Conservation (phyloP, 2,113 vertebrate species). For the Plecturocebus donacophilus region DNA sequence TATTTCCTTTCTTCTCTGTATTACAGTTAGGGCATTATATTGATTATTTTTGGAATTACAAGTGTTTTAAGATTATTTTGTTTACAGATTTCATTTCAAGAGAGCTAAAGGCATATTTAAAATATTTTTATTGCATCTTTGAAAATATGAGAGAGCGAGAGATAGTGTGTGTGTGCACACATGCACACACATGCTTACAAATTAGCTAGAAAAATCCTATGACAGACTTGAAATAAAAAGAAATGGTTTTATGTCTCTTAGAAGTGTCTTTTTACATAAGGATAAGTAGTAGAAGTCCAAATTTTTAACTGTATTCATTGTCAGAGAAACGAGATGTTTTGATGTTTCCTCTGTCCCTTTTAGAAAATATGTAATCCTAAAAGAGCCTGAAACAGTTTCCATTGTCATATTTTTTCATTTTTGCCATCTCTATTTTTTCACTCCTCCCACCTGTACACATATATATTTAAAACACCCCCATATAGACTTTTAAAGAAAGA, state of each 20-base stretch:
- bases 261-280: background rate
- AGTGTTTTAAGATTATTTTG: background rate
- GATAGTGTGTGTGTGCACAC: background rate
- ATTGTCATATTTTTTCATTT: background rate
- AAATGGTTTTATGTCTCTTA: conserved; percentile 18
- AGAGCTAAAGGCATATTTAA: conserved; percentile 9
- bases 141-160: background rate
- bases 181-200: background rate
- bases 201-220: conserved; percentile 26
- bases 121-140: background rate
- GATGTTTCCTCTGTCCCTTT: background rate
- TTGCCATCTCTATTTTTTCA: background rate
- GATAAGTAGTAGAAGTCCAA: background rate
- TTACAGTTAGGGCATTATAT: background rate
- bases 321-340: conserved; percentile 29
- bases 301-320: background rate
- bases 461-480: background rate
- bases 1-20: conserved; percentile 23
- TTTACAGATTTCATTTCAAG: conserved; percentile 37
- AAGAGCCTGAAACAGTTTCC: background rate
- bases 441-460: background rate
- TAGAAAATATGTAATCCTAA: background rate
- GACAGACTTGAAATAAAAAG: conserved; percentile 31
- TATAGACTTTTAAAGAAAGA: background rate
- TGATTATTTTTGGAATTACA: conserved; percentile 27